phyloP scores from a whole-genome alignment of 2,797 vertebrate genomes.

The Sebastes flavidus region DNA sequence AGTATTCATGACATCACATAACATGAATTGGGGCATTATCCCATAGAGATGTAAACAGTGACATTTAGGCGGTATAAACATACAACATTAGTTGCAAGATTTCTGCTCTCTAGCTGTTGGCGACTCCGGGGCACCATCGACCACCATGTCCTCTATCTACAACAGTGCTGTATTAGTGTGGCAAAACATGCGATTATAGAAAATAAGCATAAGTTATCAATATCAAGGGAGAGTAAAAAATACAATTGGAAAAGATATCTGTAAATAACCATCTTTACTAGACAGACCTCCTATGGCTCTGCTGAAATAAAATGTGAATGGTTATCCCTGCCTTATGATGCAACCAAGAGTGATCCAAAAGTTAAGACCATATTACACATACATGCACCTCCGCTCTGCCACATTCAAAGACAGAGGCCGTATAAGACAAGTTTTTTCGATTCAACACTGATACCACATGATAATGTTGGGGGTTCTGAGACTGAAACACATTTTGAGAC shows the following conservation, averaged over 20 bases:
- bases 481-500: constrained; percentile 74
- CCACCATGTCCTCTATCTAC: constrained; percentile 76
- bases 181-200: constrained; percentile 83
- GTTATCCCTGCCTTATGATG: constrained; percentile 77
- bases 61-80: constrained; percentile 78
- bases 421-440: constrained; percentile 75
- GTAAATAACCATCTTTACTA: constrained; percentile 83
- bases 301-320: constrained; percentile 80
- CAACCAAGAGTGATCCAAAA: constrained; percentile 77
- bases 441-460: constrained; percentile 82
- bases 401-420: constrained; percentile 82
- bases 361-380: constrained; percentile 78
- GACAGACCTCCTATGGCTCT: constrained; percentile 81
- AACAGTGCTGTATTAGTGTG: constrained; percentile 83
- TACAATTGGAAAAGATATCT: constrained; percentile 77
- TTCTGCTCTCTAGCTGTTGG: constrained; percentile 67
- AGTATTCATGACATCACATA: constrained; percentile 74
- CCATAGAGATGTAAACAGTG: constrained; percentile 81
- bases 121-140: constrained; percentile 65
- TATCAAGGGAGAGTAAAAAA: constrained; percentile 80
- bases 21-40: constrained; percentile 73
- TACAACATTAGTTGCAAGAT: constrained; percentile 77
- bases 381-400: constrained; percentile 82
- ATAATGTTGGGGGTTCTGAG: constrained; percentile 76
- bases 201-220: constrained; percentile 81